phyloP scores from a whole-genome alignment of 2,888 invertebrate genomes.

The Tetrapedia diversipes region DNA sequence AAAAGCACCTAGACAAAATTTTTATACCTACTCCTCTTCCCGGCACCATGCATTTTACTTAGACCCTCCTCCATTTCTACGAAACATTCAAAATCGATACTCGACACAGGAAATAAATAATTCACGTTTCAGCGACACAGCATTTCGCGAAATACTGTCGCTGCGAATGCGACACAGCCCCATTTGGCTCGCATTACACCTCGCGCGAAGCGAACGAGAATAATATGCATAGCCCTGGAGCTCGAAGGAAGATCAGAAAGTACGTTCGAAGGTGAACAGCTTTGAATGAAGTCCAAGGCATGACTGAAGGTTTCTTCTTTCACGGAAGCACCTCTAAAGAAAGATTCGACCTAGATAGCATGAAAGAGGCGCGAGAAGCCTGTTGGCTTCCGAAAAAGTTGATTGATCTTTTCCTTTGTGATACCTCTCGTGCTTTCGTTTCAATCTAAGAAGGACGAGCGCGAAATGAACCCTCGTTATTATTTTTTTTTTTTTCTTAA shows the following conservation, averaged over 20 bases:
- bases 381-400: conserved; percentile 34
- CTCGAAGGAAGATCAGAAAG: conserved; percentile 8
- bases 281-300: conserved; percentile 17
- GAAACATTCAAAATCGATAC: neutral
- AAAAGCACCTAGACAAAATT: too few species aligned
- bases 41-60: neutral
- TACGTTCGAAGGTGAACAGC: conserved; percentile 16
- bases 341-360: conserved; percentile 26
- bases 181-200: neutral
- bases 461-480: too few species aligned
- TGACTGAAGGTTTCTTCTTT: conserved; percentile 21
- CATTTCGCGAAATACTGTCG: neutral
- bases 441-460: neutral
- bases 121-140: conserved; percentile 15
- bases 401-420: conserved; percentile 31
- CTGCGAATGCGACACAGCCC: neutral
- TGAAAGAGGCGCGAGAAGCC: conserved; percentile 8
- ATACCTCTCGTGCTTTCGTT: neutral
- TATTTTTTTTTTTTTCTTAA: neutral
- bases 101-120: conserved; percentile 2
- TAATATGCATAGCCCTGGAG: conserved; percentile 31
- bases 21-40: neutral
- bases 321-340: conserved; percentile 6
- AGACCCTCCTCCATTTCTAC: neutral
- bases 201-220: conserved; percentile 14